A percentile compares a stretch with the other conserved stretches of the same genome.
phyloP scores from a whole-genome alignment of 2,797 vertebrate species.

The Falco peregrinus region DNA sequence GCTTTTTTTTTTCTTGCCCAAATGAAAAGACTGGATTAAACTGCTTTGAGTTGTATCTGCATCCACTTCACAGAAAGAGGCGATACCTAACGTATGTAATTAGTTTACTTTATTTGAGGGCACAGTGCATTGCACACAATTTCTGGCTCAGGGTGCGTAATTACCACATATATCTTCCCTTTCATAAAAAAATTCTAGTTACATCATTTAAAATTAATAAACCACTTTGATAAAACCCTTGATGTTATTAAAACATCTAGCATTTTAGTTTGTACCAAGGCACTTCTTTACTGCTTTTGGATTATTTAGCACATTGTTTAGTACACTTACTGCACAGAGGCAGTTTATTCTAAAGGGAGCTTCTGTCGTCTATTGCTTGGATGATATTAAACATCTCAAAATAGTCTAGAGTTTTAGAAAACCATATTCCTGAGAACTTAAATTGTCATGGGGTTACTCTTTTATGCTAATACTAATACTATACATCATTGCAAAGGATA shows the following conservation, averaged over 20 bases:
- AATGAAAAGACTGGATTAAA: not conserved
- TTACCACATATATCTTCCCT: not conserved
- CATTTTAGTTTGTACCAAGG: not conserved
- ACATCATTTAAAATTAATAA: constrained; percentile 6
- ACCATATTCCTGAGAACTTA: not conserved
- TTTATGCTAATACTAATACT: not conserved
- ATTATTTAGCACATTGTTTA: not conserved
- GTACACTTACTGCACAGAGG: not conserved
- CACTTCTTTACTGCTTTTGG: not conserved
- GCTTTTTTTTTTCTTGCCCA: not conserved
- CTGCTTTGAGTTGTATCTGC: not conserved
- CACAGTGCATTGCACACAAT: not conserved
- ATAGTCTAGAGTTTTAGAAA: not conserved
- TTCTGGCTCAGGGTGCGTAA: not conserved
- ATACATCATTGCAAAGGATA: not conserved
- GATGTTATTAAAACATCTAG: not conserved
- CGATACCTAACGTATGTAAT: not conserved
- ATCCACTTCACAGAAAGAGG: not conserved
- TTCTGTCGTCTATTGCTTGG: not conserved
- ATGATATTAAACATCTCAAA: not conserved
- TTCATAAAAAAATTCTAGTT: not conserved
- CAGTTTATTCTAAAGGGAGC: not conserved
- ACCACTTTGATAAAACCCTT: not conserved
- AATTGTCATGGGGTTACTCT: not conserved
- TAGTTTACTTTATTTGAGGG: not conserved